A percentile compares a stretch with the other conserved stretches of the same genome.
Evolutionary conservation across 2,888 invertebrate genomes (phyloP).

Genomic region (Melanargia galathea): DNA sequence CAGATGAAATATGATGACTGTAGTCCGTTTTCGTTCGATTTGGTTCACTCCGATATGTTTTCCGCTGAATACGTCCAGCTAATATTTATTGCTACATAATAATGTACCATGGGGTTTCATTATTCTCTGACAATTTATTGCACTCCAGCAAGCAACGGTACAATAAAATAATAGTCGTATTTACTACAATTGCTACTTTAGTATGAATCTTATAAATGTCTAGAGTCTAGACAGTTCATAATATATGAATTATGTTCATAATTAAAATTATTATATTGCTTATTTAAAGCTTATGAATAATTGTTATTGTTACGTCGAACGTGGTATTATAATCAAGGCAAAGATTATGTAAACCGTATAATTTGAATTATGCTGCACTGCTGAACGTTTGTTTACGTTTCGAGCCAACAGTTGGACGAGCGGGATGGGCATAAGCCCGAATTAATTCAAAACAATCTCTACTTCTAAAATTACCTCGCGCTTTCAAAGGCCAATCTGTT

Average conservation of each 20-base stretch:
- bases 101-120: constrained; percentile 7
- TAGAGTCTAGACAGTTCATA: background rate
- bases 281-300: constrained; percentile 4
- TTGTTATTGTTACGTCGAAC: background rate
- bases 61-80: constrained; percentile 9
- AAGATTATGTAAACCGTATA: constrained; percentile 16
- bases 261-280: too few relatives aligned
- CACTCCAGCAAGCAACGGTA: constrained; percentile 2
- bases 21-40: constrained; percentile 23
- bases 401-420: constrained; percentile 33
- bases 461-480: constrained; percentile 42
- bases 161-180: constrained; percentile 9
- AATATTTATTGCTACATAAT: constrained; percentile 14
- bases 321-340: constrained; percentile 18
- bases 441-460: constrained; percentile 45
- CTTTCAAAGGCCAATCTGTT: constrained; percentile 37
- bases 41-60: constrained; percentile 14
- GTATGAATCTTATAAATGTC: background rate
- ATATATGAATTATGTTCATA: background rate
- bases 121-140: constrained; percentile 16
- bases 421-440: constrained; percentile 38
- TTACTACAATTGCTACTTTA: background rate
- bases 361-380: constrained; percentile 9
- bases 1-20: constrained; percentile 32
- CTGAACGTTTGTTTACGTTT: constrained; percentile 32